phyloP scores from a whole-genome alignment of 2,797 vertebrate genomes.

The Erithacus rubecula region DNA sequence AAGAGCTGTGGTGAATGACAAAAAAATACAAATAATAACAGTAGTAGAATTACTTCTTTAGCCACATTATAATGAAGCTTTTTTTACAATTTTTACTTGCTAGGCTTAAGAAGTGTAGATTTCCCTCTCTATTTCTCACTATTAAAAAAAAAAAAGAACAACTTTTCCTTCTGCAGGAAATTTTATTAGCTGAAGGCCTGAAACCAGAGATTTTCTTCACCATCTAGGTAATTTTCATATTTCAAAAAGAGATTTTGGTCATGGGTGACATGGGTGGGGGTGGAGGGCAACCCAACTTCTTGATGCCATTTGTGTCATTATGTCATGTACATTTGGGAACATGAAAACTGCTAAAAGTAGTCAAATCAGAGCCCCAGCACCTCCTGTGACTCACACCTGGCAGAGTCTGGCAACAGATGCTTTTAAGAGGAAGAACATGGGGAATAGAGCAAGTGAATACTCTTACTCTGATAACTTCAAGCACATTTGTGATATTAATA shows the following conservation, averaged over 20 bases:
- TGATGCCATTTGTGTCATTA: neutral
- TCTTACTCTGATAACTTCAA: neutral
- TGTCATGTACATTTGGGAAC: neutral
- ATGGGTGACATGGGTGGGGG: fast-evolving
- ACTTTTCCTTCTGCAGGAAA: neutral
- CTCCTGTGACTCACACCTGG: neutral
- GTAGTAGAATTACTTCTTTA: neutral
- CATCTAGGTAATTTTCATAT: neutral
- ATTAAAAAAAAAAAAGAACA: fast-evolving
- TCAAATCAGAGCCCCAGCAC: neutral
- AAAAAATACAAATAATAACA: neutral
- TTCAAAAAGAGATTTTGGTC: neutral
- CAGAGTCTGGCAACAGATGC: neutral
- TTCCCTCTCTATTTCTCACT: neutral
- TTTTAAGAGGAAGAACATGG: neutral
- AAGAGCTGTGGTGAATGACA: neutral
- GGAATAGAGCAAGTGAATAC: neutral
- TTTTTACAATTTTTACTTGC: neutral
- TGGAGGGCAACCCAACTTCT: neutral
- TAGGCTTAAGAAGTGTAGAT: neutral
- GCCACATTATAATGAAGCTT: neutral
- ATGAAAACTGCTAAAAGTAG: neutral
- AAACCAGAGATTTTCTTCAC: neutral
- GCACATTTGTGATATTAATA: neutral
- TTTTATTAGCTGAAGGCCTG: neutral